Evolutionary conservation across 1,140 invertebrate species (phyloP), one percentile per base, ranked within the genome.

Genomic region (Anadara kagoshimensis): DNA sequence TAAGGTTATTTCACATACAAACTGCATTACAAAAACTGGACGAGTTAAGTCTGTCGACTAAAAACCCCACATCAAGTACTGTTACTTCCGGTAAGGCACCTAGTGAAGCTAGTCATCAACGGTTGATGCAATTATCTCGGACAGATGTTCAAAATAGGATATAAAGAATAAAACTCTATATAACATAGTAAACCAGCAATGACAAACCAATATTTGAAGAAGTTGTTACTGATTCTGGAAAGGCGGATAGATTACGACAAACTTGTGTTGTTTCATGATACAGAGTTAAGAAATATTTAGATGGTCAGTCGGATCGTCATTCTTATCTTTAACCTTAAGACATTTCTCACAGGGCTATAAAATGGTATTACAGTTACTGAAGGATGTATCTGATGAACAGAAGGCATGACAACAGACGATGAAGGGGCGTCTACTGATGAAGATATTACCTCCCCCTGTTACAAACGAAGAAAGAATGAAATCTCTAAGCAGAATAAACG

Each of bases 111-210:
- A 96, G 95, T 22, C 96, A 98, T 89, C 96, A 97, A 89, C 90
- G 96, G 44, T 93, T 97, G 43, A 90, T 98, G 67, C 94, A 94
- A 53, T 91, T 97, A 29, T 93, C 93, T 51, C 93, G 95, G 82
- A 91, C 92, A 11, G 89, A 90, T 59, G 90, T 92, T 56, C 95
- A 98, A 87, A 93, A 95, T 73, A 90, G 96, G 5, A 90, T 20
- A 97, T 97, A 78, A 96, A 97, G 89, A 98, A 97, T 89, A 96
- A 96, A 87, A 95, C 94, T 0, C 88, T 97, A 26, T 90, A 97
- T 56, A 97, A 96, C 77, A 93, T 95, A 43, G 90, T 97, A 56
- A 97, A 86, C 92, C 92, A 11, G 90, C 91, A 4, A 79, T 92
- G 16, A 89, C 88, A 44, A 91, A 91, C 77, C 89, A 91, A 68